These are phyloP conservation scores for Pseudachorutes palmiensis DNA, from an alignment of 1,140 invertebrate genomes.

Conservation along the genomic window DNA sequence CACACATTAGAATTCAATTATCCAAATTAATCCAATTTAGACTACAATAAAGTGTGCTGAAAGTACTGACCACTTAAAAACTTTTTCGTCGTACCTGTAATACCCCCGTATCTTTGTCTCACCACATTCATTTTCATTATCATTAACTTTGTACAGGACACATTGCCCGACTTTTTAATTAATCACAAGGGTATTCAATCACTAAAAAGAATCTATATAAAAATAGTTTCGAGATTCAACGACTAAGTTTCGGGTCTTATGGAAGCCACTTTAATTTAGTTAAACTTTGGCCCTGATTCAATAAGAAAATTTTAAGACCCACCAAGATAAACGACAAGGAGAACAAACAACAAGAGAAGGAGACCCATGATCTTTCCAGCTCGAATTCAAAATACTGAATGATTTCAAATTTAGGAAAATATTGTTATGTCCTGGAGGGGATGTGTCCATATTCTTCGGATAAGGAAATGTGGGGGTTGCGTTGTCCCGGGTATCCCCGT, in stretches of 20 bases:
- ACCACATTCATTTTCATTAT: slow-evolving; percentile 34
- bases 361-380: background rate
- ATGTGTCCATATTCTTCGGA: background rate
- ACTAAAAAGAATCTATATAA: too few relatives aligned
- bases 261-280: too few relatives aligned
- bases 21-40: background rate
- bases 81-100: slow-evolving; percentile 18
- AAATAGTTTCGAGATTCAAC: too few relatives aligned
- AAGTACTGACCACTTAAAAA: background rate
- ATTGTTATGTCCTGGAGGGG: too few relatives aligned
- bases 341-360: background rate
- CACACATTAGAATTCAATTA: slow-evolving; percentile 6
- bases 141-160: too few relatives aligned
- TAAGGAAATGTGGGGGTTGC: background rate
- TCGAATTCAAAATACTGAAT: background rate
- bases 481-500: background rate
- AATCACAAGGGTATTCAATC: background rate
- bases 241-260: too few relatives aligned
- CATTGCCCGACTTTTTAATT: background rate
- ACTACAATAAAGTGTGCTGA: slow-evolving; percentile 1
- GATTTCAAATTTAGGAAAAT: slow-evolving; percentile 1
- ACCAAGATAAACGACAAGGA: too few relatives aligned
- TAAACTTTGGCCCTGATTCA: too few relatives aligned
- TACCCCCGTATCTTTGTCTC: slow-evolving; percentile 20
- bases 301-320: too few relatives aligned